Evolutionary conservation across 92 coral and sea anemone species (phyloP).

Genomic region (Heteractis magnifica): DNA sequence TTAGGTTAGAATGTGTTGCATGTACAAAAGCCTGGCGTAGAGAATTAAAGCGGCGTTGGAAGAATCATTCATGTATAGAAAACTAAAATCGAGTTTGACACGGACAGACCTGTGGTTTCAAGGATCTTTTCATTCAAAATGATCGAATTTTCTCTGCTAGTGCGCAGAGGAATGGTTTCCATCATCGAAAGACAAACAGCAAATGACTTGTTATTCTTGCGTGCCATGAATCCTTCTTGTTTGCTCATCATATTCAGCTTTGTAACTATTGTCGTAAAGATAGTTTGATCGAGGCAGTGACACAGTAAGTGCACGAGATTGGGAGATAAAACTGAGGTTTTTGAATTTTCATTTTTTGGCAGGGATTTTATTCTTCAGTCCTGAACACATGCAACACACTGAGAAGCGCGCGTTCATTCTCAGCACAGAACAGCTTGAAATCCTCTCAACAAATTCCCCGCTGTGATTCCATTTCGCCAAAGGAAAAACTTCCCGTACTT

Average conservation of each 20-base stretch:
- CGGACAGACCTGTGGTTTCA: neutral
- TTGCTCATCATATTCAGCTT: slow-evolving; percentile 30
- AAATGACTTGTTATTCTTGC: slow-evolving; percentile 50
- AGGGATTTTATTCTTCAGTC: neutral
- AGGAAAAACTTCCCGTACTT: slow-evolving; percentile 16
- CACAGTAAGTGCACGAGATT: neutral
- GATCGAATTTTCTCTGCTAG: neutral
- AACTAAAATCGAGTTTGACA: slow-evolving; percentile 1
- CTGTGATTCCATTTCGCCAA: slow-evolving; percentile 36
- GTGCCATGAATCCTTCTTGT: slow-evolving; percentile 59
- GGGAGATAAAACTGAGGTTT: neutral
- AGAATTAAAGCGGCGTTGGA: neutral
- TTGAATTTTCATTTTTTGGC: neutral
- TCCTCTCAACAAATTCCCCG: slow-evolving; percentile 25
- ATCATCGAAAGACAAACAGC: slow-evolving; percentile 41
- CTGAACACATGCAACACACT: slow-evolving; percentile 5
- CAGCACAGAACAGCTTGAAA: slow-evolving; percentile 23
- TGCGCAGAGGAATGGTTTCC: neutral
- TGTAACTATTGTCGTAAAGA: slow-evolving; percentile 6
- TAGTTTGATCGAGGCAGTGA: slow-evolving; percentile 12
- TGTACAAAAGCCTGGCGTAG: slow-evolving; percentile 9
- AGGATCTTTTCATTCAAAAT: neutral
- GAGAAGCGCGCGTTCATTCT: slow-evolving; percentile 12
- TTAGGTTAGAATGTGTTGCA: slow-evolving; percentile 18
- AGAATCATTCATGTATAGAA: neutral